Evolutionary conservation across 1,140 invertebrate species (phyloP).

Genomic region (Drosophila serrata): DNA sequence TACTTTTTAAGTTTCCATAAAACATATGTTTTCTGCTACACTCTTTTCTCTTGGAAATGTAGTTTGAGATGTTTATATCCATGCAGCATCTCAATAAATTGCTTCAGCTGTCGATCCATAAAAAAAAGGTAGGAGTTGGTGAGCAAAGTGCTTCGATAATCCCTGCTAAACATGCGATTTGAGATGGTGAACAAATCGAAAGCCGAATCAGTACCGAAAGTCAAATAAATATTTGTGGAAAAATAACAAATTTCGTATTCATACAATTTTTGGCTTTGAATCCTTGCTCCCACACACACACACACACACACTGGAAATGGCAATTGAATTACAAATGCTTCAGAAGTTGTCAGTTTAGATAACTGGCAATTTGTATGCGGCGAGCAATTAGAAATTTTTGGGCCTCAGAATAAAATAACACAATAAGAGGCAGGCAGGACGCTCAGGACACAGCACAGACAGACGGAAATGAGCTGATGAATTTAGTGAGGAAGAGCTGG

Average conservation of each 20-base stretch:
- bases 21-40: too few relatives aligned
- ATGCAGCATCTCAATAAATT: conserved; percentile 4
- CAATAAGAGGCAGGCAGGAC: conserved; percentile 26
- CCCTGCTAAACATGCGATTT: conserved; percentile 55
- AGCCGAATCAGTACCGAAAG: conserved; percentile 2
- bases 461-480: conserved; percentile 49
- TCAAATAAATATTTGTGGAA: conserved; percentile 26
- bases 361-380: conserved; percentile 61
- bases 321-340: conserved; percentile 53
- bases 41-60: too few relatives aligned
- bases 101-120: conserved; percentile 14
- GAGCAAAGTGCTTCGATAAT: conserved; percentile 56
- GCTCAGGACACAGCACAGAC: conserved; percentile 13
- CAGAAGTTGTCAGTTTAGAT: conserved; percentile 56
- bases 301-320: neutral
- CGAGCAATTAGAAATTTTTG: conserved; percentile 59
- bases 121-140: conserved; percentile 9
- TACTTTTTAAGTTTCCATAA: too few relatives aligned
- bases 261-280: conserved; percentile 13
- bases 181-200: conserved; percentile 31
- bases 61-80: neutral
- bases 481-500: conserved; percentile 43
- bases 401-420: conserved; percentile 34
- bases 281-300: neutral
- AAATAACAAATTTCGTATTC: conserved; percentile 33